Base-by-base conservation (phyloP, 2,888 invertebrate species). In the Cosmopolites sordidus region DNA sequence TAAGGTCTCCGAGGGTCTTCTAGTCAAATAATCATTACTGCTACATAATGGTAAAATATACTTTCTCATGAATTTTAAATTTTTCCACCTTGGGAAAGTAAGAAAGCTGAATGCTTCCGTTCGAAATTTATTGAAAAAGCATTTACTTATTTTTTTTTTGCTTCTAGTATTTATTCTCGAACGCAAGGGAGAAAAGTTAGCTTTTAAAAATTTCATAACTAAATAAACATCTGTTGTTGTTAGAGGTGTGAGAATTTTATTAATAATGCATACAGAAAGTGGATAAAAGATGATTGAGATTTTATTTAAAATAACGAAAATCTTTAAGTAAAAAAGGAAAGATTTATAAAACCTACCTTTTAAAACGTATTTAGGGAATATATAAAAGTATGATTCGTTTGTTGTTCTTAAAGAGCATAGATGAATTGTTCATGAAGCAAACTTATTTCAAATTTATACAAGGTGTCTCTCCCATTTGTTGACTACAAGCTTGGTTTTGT, bases 61-160 rank as follows among this genome's bases (percentile, higher is more conserved):
- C 48, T 48, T 60, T 60, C 58, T 60, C 59, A 58, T 61, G 60
- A 57, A 62, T 60, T 62, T 56, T 60, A 58, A 57, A 62, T 58
- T 59, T 47, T 29, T 46, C 22, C 45, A 40, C 47, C 51, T 48
- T 37, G 50, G 47, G 39, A 22, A 27, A 29, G 30, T 30, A 37
- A 48, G 30, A 41, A 18, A 22, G 29, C 48, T 27, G 22, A 22
- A 22, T 22, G 8, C 22, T 3, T 22, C 22, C 22, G 18, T 33
- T 42, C 14, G 46, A 39, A 54, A 54, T 54, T 54, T 54, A 54
- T 54, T 48, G 48, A 42, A 49, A 42, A 54, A 41, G 27, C 44
- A 44, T 44, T 45, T 42, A 30, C 29, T 47, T 47, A 29, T 33
- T 33, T 33, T 12, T 33, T 33, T 22, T 8, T 22, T 8, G 22